Conservation (phyloP, 1,140 invertebrate species). For the Hylaeus volcanicus region DNA sequence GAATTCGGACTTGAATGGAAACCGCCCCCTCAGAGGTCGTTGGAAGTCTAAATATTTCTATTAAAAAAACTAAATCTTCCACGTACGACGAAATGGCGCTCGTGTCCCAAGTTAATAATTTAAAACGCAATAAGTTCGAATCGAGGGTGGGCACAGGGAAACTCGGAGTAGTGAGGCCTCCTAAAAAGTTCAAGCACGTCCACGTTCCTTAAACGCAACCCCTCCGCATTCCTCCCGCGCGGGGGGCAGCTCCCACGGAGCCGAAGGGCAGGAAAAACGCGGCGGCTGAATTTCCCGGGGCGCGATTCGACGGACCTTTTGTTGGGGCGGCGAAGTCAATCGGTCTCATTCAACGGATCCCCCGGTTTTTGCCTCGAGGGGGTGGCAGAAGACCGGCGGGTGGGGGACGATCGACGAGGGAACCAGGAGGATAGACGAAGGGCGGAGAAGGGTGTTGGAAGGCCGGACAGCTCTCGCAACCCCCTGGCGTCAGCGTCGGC, state of each 20-base stretch:
- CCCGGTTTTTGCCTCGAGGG: constrained; percentile 57
- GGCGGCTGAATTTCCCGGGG: constrained; percentile 56
- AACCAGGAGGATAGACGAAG: neutral
- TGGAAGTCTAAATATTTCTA: too few species aligned
- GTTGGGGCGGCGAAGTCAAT: constrained; percentile 65
- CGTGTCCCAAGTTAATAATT: too few species aligned
- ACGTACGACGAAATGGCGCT: too few species aligned
- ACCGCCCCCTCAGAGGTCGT: too few species aligned
- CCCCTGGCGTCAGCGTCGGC: constrained; percentile 42
- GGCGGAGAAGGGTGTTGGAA: constrained; percentile 19
- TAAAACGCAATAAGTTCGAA: neutral
- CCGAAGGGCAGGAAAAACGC: constrained; percentile 51
- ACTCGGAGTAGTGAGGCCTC: neutral
- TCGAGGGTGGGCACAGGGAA: neutral
- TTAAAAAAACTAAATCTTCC: too few species aligned
- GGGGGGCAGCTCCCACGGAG: neutral
- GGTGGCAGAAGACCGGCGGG: neutral
- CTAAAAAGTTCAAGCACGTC: neutral
- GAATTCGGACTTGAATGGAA: too few species aligned
- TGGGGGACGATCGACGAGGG: constrained; percentile 10
- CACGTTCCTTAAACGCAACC: neutral
- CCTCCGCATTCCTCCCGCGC: neutral
- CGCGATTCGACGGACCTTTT: constrained; percentile 64
- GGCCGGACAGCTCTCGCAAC: constrained; percentile 38
- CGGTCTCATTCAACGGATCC: constrained; percentile 66